Conservation (phyloP, 2,888 invertebrate genomes). For the Shargacucullia verbasci region DNA sequence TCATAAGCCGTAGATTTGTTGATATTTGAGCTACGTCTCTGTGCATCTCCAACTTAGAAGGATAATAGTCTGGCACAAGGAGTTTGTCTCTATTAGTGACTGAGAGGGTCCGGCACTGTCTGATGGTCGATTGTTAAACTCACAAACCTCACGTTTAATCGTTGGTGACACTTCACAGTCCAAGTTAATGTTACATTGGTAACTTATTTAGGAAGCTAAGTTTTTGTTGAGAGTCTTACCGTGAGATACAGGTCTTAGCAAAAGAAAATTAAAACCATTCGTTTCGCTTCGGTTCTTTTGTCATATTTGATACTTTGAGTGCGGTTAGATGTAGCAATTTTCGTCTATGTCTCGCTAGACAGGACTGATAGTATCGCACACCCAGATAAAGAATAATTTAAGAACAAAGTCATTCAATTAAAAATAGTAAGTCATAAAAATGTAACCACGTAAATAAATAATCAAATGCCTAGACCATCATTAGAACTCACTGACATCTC, state of each 20-base stretch:
- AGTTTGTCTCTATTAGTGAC: slow-evolving; percentile 55
- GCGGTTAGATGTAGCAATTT: no score
- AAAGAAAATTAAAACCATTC: no score
- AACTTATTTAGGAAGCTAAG: slow-evolving; percentile 24
- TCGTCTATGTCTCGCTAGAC: no score
- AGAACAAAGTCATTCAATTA: no score
- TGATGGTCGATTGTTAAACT: slow-evolving; percentile 55
- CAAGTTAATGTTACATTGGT: no score
- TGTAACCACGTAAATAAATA: slow-evolving; percentile 1
- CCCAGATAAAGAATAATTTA: no score
- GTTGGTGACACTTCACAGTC: slow-evolving; percentile 7
- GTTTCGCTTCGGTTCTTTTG: no score
- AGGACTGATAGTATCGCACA: no score
- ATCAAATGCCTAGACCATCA: slow-evolving; percentile 9
- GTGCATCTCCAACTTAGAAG: slow-evolving; percentile 40
- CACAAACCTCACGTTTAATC: slow-evolving; percentile 46
- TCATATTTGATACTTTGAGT: no score
- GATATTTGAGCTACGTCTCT: slow-evolving; percentile 9
- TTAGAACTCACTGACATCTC: slow-evolving; percentile 21
- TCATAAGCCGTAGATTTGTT: no score
- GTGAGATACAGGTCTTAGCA: neutral
- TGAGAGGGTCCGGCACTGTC: slow-evolving; percentile 52
- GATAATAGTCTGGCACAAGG: slow-evolving; percentile 59
- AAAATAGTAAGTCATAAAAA: neutral
- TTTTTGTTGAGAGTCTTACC: no score